These are phyloP conservation scores for Panonychus citri DNA, from an alignment of 1,140 invertebrate species.

Conservation along the genomic window DNA sequence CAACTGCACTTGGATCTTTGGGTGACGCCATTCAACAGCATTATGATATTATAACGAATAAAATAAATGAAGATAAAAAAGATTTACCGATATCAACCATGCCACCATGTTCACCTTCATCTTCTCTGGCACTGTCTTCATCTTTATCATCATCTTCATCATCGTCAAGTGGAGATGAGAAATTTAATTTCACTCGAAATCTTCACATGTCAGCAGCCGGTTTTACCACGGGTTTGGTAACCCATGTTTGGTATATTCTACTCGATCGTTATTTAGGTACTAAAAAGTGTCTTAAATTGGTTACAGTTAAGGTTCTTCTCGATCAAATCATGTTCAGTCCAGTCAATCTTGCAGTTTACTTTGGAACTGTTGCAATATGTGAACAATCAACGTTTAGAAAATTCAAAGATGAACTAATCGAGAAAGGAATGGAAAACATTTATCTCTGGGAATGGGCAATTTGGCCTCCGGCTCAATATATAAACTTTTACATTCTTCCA, in stretches of 20 bases:
- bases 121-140: no score
- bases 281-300: constrained; percentile 37
- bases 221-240: constrained; percentile 37
- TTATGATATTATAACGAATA: constrained; percentile 45
- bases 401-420: constrained; percentile 21
- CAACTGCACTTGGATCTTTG: constrained; percentile 40
- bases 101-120: no score
- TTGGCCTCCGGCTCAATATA: constrained; percentile 51
- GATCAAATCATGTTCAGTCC: constrained; percentile 76
- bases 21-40: constrained; percentile 64
- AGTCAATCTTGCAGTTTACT: constrained; percentile 21
- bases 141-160: no score
- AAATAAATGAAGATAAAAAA: neutral
- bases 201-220: constrained; percentile 54
- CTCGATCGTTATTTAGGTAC: constrained; percentile 38
- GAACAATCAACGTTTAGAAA: constrained; percentile 8
- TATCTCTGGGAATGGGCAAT: constrained; percentile 57
- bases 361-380: constrained; percentile 7
- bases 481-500: constrained; percentile 71
- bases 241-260: constrained; percentile 34
- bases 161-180: neutral
- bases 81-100: no score
- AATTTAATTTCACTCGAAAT: constrained; percentile 33
- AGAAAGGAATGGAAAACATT: constrained; percentile 44
- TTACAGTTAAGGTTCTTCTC: constrained; percentile 57